Base-by-base conservation (phyloP, 1,140 invertebrate species). In the Lamellibrachia luymesi region DNA sequence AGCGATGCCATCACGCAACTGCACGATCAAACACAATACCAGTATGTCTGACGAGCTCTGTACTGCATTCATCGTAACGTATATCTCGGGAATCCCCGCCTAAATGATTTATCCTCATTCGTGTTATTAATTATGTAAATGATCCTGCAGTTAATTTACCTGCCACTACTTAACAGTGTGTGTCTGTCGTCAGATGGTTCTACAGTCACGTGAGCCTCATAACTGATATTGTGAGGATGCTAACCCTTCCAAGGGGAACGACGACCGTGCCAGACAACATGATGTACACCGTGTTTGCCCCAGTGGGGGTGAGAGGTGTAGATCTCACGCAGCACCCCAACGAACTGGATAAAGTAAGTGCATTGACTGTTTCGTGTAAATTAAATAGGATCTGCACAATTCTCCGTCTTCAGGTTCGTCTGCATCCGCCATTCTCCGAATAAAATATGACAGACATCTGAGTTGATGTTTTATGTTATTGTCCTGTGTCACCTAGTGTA, bases 1-100 rank as follows among this genome's bases (percentile, higher is more conserved):
- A 93, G 94, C 90, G 95, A 95, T 92, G 93, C 95, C 49, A 91
- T 50, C n/a, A 64, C 51, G 89, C 10, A 90, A 89, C 50, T 93
- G 27, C n/a, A 90, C 25, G 89, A 92, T n/a, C 52, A 80, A 10
- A n/a, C 50, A n/a, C 4, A 92, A 8, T 50, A 89, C 25, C n/a
- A 90, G 92, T 92, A 64, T 38, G 92, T 80, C 50, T 50, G 38
- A 92, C 25, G 4, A 51, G 27, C 80, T 13, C 4, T 93, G 0
- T 49, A 38, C 2, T 17, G 4, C 4, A 6, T 92, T 91, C 89
- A 92, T 1, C 89, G 17, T 13, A 93, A 13, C n/a, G 10, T 27
- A 90, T 38, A 38, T 38, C 38, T 38, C 38, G 38, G 38, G 38
- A 38, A 38, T 38, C 38, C 38, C 38, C 38, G n/a, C 8, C 51